Base-by-base conservation (phyloP, 2,888 invertebrate species). In the Diogma glabrata region DNA sequence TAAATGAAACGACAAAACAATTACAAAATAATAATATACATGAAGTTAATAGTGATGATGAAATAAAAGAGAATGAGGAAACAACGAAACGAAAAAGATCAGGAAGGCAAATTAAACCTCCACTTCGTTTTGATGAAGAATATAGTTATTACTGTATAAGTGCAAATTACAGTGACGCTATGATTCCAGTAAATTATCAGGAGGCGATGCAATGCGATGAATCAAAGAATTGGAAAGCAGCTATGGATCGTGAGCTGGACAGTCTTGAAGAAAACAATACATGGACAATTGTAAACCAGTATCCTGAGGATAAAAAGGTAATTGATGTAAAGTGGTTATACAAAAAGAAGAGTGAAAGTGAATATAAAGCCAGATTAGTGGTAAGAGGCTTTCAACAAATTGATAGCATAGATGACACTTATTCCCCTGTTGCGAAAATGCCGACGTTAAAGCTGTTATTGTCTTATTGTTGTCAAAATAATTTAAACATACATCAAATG, bases 361-460 rank as follows among this genome's bases (percentile, higher is more conserved):
- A 16, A 2, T 59, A 56, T 56, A 59, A 60, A 55, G 60, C 58
- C 12, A 57, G 58, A 19, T 26, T 54, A 46, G 51, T 53, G 14
- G 54, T 47, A 22, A 26, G 52, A 24, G 56, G n/a, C 5, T 56
- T 56, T 36, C 56, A 56, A 48, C 55, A 58, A 51, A 56, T 40
- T 8, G 55, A 57, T n/a, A 6, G 36, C 30, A 47, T 54, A 17
- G 53, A 54, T 17, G 47, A 56, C 45, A 47, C 54, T 45, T 58
- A 57, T 53, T 57, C 57, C 4, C 53, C 57, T 12, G 57, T 57
- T n/a, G 50, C 26, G 47, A 53, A 59, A 59, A 61, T 61, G 59
- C 57, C 54, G 53, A 63, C 61, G 2, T 55, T 63, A n/a, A 64
- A 63, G 57, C 16, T 61, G 38, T 56, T 64, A 56, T 57, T 61